A percentile compares a stretch with the other conserved stretches of the same genome.
These are phyloP conservation scores for Cryptophagus acutangulus DNA, from an alignment of 2,888 invertebrate genomes.

Conservation along the genomic window DNA sequence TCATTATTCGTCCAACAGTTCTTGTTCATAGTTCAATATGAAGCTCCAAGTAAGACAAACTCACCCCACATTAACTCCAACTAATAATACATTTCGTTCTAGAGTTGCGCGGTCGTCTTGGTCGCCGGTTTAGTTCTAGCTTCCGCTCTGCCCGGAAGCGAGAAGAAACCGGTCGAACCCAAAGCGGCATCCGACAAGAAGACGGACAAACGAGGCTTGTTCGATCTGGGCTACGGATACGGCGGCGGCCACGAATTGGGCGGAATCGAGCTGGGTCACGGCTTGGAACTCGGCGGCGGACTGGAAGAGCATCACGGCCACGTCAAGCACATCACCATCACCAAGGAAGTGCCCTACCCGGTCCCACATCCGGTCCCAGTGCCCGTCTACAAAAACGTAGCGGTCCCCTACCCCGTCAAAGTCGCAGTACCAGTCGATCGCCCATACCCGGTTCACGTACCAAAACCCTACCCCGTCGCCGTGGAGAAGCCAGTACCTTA, in stretches of 20 bases:
- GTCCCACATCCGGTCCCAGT: conserved; percentile 55
- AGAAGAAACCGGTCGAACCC: conserved; percentile 36
- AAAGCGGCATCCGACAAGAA: conserved; percentile 32
- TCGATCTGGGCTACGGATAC: conserved; percentile 37
- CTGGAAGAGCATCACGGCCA: conserved; percentile 24
- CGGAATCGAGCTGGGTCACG: conserved; percentile 16
- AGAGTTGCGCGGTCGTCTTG: conserved; percentile 43
- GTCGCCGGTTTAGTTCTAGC: conserved; percentile 43
- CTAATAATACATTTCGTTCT: conserved; percentile 20
- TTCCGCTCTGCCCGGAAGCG: conserved; percentile 35
- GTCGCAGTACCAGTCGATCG: conserved; percentile 50
- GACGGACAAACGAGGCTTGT: conserved; percentile 38
- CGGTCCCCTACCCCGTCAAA: conserved; percentile 45
- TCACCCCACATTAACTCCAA: background rate
- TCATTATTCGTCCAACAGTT: conserved; percentile 34
- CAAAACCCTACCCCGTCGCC: conserved; percentile 50
- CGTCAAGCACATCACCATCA: conserved; percentile 43
- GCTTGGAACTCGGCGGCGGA: conserved; percentile 19
- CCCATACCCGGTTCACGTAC: conserved; percentile 47
- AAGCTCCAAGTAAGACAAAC: conserved; percentile 40
- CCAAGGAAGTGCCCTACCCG: conserved; percentile 43
- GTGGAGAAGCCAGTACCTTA: conserved; percentile 54
- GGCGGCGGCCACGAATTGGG: conserved; percentile 25
- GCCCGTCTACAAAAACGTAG: conserved; percentile 50
- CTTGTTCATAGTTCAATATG: conserved; percentile 37